These are phyloP conservation scores for Pentalonia nigronervosa DNA, from an alignment of 1,140 invertebrate genomes.

Conservation along the genomic window DNA sequence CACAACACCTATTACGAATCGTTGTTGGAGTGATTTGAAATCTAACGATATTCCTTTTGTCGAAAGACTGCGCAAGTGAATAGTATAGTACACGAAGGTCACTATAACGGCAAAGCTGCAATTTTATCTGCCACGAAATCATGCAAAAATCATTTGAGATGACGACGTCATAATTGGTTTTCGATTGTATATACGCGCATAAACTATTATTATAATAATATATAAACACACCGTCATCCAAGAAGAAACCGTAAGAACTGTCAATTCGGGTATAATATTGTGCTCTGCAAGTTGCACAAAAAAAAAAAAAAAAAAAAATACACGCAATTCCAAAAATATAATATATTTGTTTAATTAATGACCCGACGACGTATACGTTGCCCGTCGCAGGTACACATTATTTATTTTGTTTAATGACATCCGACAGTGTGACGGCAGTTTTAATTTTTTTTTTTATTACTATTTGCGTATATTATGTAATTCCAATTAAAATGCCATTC, in stretches of 20 bases:
- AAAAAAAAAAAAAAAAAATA: not conserved
- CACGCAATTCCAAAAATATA: not conserved
- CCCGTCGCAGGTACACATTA: not conserved
- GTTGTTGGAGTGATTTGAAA: no score
- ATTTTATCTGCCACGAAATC: not conserved
- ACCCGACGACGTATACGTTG: not conserved
- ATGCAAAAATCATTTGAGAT: not conserved
- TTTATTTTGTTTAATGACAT: constrained; percentile 5
- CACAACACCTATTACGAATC: no score
- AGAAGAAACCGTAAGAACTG: not conserved
- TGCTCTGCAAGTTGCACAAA: not conserved
- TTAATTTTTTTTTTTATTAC: not conserved
- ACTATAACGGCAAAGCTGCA: no score
- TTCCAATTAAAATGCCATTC: constrained; percentile 16
- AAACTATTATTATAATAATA: not conserved
- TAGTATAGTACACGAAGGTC: not conserved
- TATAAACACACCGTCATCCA: not conserved
- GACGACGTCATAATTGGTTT: not conserved
- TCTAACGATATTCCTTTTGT: no score
- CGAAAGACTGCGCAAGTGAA: no score
- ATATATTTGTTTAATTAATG: not conserved
- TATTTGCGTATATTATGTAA: not conserved
- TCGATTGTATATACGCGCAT: not conserved
- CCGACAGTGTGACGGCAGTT: not conserved
- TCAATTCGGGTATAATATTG: no score